Base-by-base conservation (phyloP, 2,113 vertebrate genomes). In the Trematocara variabile region DNA sequence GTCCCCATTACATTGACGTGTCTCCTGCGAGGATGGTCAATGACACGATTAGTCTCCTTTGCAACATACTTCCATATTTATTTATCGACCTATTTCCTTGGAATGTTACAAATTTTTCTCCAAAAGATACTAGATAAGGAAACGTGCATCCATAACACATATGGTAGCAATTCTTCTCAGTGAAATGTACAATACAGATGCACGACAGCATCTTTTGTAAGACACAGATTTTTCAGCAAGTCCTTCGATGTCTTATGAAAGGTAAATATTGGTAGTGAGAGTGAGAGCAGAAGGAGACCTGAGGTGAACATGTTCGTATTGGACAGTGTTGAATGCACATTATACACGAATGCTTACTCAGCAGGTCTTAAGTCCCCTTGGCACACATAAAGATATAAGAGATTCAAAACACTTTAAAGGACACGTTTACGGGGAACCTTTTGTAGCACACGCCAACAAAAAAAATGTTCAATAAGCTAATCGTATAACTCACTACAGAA, bases 31-130 rank as follows among this genome's bases (percentile, higher is more conserved):
- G 81, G 55, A 78, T 54, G 33, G 30, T 84, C 82, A 81, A 11
- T 56, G 63, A 60, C 82, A 28, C 84, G 84, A 92, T 91, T 87
- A 86, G 77, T 88, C 48, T 78, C 83, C 83, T 88, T 85, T 86
- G 87, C 33, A 1, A 0, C 53, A 65, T 28, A 54, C 85, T 86
- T 92, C 86, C 86, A 80, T 84, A 91, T 92, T 89, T 92, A 83
- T 88, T 93, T 80, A 77, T 78, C 33, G 16, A 37, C 11, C 75
- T n/a, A 58, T 81, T 89, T 90, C 79, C 73, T 80, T 56, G 20
- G 56, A 93, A 86, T 88, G 65, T 88, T 85, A 90, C 81, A 56
- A 39, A 25, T 25, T 41, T 83, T 85, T 80, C 54, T 46, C 20
- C 28, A 10, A 3, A 46, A 52, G 50, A 80, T 70, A 28, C 12